Base-by-base conservation (phyloP, 2,888 invertebrate genomes). In the Drosophila limbata region DNA sequence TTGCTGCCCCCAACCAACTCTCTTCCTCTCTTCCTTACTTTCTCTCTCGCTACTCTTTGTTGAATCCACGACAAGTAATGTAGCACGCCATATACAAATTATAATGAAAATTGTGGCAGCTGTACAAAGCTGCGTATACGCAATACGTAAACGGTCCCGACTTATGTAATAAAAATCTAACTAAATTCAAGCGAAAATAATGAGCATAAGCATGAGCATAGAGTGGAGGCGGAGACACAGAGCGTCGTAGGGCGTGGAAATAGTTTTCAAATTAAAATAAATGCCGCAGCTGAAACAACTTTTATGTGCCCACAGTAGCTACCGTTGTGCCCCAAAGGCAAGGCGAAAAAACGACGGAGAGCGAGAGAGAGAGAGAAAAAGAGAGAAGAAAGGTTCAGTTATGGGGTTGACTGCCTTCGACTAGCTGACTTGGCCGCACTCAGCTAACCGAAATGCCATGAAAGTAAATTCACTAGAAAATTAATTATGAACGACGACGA, bases 191-290 rank as follows among this genome's bases (percentile, higher is more conserved):
- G 84, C 85, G 69, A 84, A 82, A 78, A 87, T 84, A 84, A 84
- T 84, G 82, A 84, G 87, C 75, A 81, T 79, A 76, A 77, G 78
- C 75, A 47, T 50, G 68, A 45, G 45, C 72, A 50, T 42, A 65
- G 45, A 37, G 40, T 0, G 33, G 61, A 50, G 47, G 57, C 31
- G 8, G 39, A 21, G 17, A 19, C 8, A 19, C 50, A 35, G 19
- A 40, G 28, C 25, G 17, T 64, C 25, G 17, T 64, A 31, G 51
- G 57, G 65, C 65, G 68, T 78, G 78, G 81, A 88, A 88, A 85
- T 88, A 85, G 86, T 85, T 85, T 88, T 88, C 88, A 85, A 88
- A 85, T 85, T 85, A 85, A 85, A 85, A 88, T 88, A 85, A 85
- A 85, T 79, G 88, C 84, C 78, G 72, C 81, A 76, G 88, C 84